Conservation (phyloP, 2,888 invertebrate genomes). For the Xestia xanthographa region DNA sequence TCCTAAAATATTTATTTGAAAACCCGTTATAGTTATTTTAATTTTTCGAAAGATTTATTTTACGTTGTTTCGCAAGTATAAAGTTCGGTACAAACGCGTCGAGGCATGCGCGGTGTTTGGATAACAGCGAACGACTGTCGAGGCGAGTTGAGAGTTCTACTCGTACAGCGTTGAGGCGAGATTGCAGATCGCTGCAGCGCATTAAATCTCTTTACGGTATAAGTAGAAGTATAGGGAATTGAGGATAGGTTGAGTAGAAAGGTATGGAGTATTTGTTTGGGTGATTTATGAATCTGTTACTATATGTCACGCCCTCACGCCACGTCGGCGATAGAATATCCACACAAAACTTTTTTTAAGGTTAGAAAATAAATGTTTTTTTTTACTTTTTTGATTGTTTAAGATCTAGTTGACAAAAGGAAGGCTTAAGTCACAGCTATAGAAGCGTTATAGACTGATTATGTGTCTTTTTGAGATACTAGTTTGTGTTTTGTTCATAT, state of each 20-base stretch:
- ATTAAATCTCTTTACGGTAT: constrained; percentile 23
- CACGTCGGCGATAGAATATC: not conserved
- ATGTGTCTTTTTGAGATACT: not conserved
- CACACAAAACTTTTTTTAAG: not conserved
- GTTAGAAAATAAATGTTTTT: too few relatives aligned
- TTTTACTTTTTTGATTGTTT: not conserved
- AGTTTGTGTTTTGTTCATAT: not conserved
- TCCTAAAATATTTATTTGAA: too few relatives aligned
- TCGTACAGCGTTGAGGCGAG: constrained; percentile 21
- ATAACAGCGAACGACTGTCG: constrained; percentile 62
- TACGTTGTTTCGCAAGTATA: constrained; percentile 46
- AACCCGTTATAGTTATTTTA: not conserved
- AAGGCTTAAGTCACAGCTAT: too few relatives aligned
- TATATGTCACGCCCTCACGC: too few relatives aligned
- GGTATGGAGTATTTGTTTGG: not conserved
- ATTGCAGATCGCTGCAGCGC: constrained; percentile 62
- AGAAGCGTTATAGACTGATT: not conserved
- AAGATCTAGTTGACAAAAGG: not conserved
- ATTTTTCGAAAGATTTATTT: constrained; percentile 26
- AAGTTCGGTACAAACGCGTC: constrained; percentile 54
- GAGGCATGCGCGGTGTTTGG: constrained; percentile 64
- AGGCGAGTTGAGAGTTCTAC: constrained; percentile 17
- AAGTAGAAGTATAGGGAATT: not conserved
- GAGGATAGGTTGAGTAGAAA: not conserved
- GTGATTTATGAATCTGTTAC: not conserved